These are phyloP conservation scores for Formica exsecta DNA, from an alignment of 1,140 invertebrate genomes.

Conservation along the genomic window DNA sequence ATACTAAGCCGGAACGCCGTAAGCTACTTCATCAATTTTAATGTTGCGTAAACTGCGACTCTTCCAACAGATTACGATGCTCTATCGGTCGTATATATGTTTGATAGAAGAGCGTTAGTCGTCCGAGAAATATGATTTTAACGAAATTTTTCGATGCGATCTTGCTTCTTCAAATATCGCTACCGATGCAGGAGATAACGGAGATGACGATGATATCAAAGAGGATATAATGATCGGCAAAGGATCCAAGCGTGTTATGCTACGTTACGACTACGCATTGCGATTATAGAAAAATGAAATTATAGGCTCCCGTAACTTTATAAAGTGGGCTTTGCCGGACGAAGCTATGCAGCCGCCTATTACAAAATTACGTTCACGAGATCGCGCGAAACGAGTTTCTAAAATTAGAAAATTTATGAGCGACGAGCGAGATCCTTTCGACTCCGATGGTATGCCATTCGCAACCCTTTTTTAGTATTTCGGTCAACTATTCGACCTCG, in stretches of 20 bases:
- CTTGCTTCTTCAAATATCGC: constrained; percentile 9
- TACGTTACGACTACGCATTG: constrained; percentile 11
- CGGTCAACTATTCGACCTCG: constrained; percentile 22
- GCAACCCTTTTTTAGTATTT: constrained; percentile 61
- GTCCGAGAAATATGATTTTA: constrained; percentile 9
- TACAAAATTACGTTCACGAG: constrained; percentile 66
- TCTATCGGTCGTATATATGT: background rate
- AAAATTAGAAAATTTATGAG: constrained; percentile 80
- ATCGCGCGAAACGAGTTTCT: constrained; percentile 75
- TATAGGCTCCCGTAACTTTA: constrained; percentile 38
- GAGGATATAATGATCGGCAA: background rate
- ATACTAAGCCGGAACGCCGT: background rate
- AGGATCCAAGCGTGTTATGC: background rate
- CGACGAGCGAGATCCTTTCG: constrained; percentile 64
- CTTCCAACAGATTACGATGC: background rate
- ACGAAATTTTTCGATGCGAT: background rate
- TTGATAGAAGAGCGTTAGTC: background rate
- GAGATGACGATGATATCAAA: background rate
- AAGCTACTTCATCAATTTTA: constrained; percentile 3
- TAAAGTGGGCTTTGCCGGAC: background rate
- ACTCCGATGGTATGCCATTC: constrained; percentile 58
- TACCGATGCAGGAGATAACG: constrained; percentile 7
- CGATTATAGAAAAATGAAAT: constrained; percentile 48
- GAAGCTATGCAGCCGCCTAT: constrained; percentile 40
- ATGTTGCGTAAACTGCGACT: background rate